Conservation (phyloP, 2,888 invertebrate species). For the Tenthredo distinguenda region DNA sequence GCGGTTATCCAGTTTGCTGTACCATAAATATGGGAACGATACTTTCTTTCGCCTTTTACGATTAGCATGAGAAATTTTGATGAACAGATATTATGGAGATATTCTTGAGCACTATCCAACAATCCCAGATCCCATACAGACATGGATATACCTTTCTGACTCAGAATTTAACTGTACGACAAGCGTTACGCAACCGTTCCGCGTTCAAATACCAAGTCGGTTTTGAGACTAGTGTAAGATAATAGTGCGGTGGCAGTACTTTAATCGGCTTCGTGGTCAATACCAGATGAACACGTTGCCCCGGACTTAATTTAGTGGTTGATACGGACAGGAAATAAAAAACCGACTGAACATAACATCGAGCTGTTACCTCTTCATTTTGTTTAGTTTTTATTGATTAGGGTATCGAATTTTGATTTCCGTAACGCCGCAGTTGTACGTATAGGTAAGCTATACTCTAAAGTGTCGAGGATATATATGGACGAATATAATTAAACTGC, state of each 20-base stretch:
- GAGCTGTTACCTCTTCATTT: constrained; percentile 4
- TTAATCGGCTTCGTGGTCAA: neutral
- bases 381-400: neutral
- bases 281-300: neutral
- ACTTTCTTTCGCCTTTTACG: constrained; percentile 12
- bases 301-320: neutral
- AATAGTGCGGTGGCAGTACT: constrained; percentile 25
- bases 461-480: neutral
- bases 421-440: neutral
- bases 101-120: neutral
- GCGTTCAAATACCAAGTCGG: constrained; percentile 1
- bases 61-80: constrained; percentile 5
- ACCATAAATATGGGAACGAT: neutral
- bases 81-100: neutral
- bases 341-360: neutral
- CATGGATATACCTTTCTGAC: neutral
- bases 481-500: neutral
- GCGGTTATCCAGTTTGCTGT: neutral
- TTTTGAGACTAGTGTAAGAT: constrained; percentile 1
- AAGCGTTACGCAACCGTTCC: constrained; percentile 1
- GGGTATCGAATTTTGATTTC: neutral
- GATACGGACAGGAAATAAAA: neutral
- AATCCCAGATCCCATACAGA: neutral
- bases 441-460: neutral
- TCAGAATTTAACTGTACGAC: neutral